Conservation (phyloP, 1,140 invertebrate species). For the Eufriesea mexicana region DNA sequence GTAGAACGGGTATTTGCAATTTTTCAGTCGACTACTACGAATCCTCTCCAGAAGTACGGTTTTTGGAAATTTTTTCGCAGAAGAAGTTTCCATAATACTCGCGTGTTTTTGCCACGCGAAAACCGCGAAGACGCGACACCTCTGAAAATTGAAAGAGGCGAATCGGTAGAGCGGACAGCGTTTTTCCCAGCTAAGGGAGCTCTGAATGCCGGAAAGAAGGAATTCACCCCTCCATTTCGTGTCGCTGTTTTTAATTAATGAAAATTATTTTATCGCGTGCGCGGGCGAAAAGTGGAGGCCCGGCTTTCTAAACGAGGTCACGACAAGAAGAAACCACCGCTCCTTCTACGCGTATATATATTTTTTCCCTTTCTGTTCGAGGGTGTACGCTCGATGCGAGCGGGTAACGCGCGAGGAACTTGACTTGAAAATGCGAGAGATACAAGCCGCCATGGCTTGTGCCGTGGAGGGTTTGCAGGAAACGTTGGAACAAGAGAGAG, state of each 20-base stretch:
- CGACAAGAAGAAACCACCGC: neutral
- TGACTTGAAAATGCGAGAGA: neutral
- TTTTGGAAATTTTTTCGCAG: no score
- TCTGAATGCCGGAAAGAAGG: neutral
- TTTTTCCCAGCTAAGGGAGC: no score
- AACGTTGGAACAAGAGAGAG: neutral
- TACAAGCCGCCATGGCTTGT: neutral
- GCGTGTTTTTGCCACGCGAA: no score
- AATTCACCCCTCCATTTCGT: neutral
- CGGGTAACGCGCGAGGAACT: neutral
- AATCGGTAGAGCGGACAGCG: no score
- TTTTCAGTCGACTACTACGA: no score
- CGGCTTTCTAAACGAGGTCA: constrained; percentile 24
- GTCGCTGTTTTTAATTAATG: constrained; percentile 27
- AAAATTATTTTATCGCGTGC: constrained; percentile 30
- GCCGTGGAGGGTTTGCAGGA: neutral
- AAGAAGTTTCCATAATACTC: no score
- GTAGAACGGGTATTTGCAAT: no score
- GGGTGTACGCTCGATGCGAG: neutral
- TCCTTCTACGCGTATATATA: neutral
- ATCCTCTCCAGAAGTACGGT: no score
- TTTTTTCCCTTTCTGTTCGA: neutral
- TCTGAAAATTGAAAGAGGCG: no score
- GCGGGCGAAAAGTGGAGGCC: neutral
- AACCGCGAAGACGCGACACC: no score